Evolutionary conservation across 1,140 invertebrate species (phyloP), one percentile per base, ranked within the genome.

Genomic region (Ericerus pela): DNA sequence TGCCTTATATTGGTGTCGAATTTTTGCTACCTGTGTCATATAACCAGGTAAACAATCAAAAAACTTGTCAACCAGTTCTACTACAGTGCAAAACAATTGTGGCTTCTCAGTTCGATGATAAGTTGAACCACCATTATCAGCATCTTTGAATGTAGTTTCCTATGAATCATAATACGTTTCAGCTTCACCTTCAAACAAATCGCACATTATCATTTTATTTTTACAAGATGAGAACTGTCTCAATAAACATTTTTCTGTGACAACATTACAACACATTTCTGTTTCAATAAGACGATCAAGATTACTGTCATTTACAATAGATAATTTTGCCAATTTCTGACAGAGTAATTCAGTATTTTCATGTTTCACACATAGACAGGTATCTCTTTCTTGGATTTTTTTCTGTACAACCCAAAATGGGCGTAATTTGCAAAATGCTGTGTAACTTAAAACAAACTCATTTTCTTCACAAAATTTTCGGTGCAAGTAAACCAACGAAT

Each of bases 1-100:
- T 8, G 51, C 51, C 53, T 64, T 62, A 26, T 63, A 58, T 55
- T 69, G 62, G 56, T 64, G 62, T 14, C 51, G 57, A 28, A 68
- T 65, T 54, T 60, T 64, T 47, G 59, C 60, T 22, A 61, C 29
- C 55, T 67, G 62, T 61, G 62, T 62, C 53, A 60, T 52, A 53
- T 55, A 62, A 1, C 41, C 20, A 14, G 28, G 22, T 18, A 62
- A 38, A n/a, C 28, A 16, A 14, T 52, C 53, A 41, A 57, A 47
- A 30, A 61, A 47, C 41, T 57, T 31, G n/a, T 31, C 14, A 24
- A 61, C 37, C 16, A 64, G 36, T 63, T 62, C 58, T 22, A 51
- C 59, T 60, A 58, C 56, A 33, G 56, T 62, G 38, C 37, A 62
- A 18, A 20, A 20, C 16, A 12, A 18, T 22, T 24, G n/a, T 58